Evolutionary conservation across 2,797 vertebrate species (phyloP).

Genomic region (Nyctibius grandis): DNA sequence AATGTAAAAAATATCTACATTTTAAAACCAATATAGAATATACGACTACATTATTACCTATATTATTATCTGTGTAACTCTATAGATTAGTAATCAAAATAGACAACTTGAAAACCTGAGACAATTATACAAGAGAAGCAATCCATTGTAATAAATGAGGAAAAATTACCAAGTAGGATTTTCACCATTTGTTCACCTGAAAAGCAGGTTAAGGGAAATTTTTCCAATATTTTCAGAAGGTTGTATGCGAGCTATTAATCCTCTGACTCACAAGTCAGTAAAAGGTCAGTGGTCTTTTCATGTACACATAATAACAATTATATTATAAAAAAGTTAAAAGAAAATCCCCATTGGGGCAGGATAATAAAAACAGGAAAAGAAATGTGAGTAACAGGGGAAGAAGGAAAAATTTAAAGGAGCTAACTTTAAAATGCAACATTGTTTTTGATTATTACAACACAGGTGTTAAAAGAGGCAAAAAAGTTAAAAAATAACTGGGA

Average conservation of each 20-base stretch:
- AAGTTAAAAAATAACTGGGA: neutral
- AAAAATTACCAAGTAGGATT: neutral
- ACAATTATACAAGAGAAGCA: neutral
- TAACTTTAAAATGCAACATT: conserved; percentile 30
- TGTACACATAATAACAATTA: neutral
- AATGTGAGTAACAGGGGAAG: conserved; percentile 37
- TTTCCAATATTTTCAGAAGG: conserved; percentile 16
- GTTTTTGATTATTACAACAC: conserved; percentile 20
- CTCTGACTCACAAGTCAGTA: conserved; percentile 49
- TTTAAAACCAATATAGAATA: neutral
- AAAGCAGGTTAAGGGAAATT: neutral
- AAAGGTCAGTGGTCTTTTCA: conserved; percentile 38
- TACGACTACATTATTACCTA: neutral
- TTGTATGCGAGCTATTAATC: neutral
- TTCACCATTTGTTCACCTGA: conserved; percentile 3
- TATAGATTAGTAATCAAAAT: neutral
- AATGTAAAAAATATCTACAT: neutral
- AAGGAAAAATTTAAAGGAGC: conserved; percentile 6
- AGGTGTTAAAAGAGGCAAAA: conserved; percentile 6
- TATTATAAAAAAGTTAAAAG: conserved; percentile 40
- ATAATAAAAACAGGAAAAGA: conserved; percentile 58
- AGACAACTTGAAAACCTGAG: neutral
- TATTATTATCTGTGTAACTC: neutral
- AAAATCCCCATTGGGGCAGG: conserved; percentile 30
- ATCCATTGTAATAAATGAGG: neutral